Percentiles rank a stretch among this genome's conserved stretches.
phyloP scores from a whole-genome alignment of 1,140 invertebrate species.

The Nasonia giraulti region DNA sequence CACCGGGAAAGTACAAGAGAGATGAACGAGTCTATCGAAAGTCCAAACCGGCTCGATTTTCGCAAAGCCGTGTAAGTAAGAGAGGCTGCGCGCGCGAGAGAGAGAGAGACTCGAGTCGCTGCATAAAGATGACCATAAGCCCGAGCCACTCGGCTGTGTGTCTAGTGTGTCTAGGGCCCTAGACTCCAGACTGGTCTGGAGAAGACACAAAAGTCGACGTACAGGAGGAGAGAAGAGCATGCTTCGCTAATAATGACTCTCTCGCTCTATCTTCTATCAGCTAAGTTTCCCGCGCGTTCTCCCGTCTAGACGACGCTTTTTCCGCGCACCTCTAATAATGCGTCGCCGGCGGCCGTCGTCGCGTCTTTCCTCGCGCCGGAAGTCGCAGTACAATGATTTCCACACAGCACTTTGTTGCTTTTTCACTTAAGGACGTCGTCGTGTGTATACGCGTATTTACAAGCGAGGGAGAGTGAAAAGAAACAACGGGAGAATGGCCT shows the following conservation, averaged over 20 bases:
- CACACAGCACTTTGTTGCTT: background rate
- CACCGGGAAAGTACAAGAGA: background rate
- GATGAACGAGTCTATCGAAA: conserved; percentile 22
- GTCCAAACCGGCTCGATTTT: conserved; percentile 20
- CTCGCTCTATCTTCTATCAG: background rate
- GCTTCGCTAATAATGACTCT: conserved; percentile 5
- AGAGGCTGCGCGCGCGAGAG: background rate
- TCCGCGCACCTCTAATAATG: background rate
- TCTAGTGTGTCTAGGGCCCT: conserved; percentile 11
- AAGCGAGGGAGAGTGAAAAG: background rate
- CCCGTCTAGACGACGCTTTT: background rate
- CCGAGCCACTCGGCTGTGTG: conserved; percentile 8
- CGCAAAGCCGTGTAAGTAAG: background rate
- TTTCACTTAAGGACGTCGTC: background rate
- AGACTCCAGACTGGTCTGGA: conserved; percentile 3
- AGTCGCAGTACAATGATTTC: background rate
- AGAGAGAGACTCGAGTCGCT: background rate
- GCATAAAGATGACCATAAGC: conserved; percentile 19
- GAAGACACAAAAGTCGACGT: conserved; percentile 2
- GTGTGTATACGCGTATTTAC: background rate
- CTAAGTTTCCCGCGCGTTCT: background rate
- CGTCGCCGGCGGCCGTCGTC: background rate
- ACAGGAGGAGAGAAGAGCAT: background rate
- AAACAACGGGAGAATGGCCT: background rate
- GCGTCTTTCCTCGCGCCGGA: background rate